Evolutionary conservation across 2,888 invertebrate species (phyloP), one percentile per base, ranked within the genome.

Genomic region (Thereva unica): DNA sequence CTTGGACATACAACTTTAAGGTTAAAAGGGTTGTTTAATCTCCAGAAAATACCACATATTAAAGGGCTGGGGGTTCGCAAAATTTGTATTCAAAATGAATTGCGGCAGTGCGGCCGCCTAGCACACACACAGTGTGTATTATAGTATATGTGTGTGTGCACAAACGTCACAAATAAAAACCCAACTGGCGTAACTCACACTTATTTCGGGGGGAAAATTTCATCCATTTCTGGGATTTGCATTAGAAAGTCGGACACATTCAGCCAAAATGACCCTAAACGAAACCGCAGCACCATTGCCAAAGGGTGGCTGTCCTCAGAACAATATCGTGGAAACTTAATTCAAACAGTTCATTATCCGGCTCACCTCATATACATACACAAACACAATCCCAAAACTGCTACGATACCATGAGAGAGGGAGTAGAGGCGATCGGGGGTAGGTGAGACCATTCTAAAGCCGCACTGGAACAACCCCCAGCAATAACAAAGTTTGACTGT

Each of bases 21-120:
- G 66, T 63, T 68, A 68, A 66, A 61, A 68, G 68, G 66, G 68
- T 66, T 66, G 66, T 66, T 66, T 68, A 68, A 68, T 68, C 61
- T 61, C 41, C 41, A 37, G 57, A 47, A 59, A 38, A 47, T 37
- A 56, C 35, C 56, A 41, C 42, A 6, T 37, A 34, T 12, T 5
- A 7, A 42, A 45, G 10, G 45, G 45, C 37, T 10, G 10, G 8
- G 3, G 23, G 10, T 5, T 23, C 7, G 37, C 38, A 47, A 38
- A 23, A 10, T 35, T 47, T 35, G 45, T 10, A 38, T 56, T 3
- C 34, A n/a, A 47, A 59, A 59, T 59, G 47, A 59, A 47, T n/a
- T 37, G 12, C 8, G n/a, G n/a, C 44, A 9, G 2, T 44, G 8
- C 44, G n/a, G 44, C n/a, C 8, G 8, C 23, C 23, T 23, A 23